Evolutionary conservation across 2,113 vertebrate species (phyloP).

Genomic region (Apteryx mantelli): DNA sequence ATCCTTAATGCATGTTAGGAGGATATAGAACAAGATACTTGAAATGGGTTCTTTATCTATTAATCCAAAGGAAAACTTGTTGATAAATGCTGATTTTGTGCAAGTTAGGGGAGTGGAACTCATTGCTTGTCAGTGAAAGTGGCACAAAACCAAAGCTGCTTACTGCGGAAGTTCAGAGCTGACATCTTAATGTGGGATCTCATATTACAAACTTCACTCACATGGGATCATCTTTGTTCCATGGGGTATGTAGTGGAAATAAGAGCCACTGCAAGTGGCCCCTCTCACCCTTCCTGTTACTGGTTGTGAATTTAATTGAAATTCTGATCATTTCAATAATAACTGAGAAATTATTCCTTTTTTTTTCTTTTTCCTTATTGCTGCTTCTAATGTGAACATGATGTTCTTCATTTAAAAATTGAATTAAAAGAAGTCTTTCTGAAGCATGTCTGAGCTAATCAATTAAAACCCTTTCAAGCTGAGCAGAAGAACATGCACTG

Average conservation of each 20-base stretch:
- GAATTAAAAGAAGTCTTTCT: conserved; percentile 18
- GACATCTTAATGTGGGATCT: neutral
- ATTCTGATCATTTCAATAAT: conserved; percentile 39
- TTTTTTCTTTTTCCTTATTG: neutral
- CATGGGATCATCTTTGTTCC: neutral
- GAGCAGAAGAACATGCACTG: neutral
- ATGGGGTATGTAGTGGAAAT: neutral
- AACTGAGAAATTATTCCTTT: neutral
- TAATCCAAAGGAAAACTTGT: neutral
- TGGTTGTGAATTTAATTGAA: conserved; percentile 26
- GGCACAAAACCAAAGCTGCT: conserved; percentile 24
- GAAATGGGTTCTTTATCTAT: neutral
- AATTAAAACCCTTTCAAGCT: neutral
- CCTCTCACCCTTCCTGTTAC: conserved; percentile 23
- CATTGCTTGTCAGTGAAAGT: neutral
- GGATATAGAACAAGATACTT: neutral
- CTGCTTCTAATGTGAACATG: conserved; percentile 20
- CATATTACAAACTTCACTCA: neutral
- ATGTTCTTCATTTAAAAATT: conserved; percentile 40
- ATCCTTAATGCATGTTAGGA: neutral
- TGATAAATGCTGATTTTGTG: neutral
- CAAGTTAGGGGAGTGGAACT: neutral
- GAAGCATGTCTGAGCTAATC: conserved; percentile 12
- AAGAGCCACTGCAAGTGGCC: conserved; percentile 34
- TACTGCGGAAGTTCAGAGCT: neutral